A percentile compares a stretch with the other conserved stretches of the same genome.
phyloP scores from a whole-genome alignment of 2,888 invertebrate species.

The Panopea generosa region DNA sequence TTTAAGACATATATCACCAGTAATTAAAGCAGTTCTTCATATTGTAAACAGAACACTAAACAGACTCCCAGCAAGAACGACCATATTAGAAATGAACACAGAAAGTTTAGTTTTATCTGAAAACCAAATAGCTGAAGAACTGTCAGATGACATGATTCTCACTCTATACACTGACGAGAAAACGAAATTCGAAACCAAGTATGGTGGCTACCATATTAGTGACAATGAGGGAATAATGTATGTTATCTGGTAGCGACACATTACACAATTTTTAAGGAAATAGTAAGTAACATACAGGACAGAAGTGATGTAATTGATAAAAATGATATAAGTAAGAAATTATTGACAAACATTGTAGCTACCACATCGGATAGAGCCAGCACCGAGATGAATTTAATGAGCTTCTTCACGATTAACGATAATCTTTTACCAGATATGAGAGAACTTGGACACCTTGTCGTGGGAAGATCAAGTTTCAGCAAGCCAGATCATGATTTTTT shows the following conservation, averaged over 20 bases:
- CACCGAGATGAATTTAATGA: slow-evolving; percentile 22
- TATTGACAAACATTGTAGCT: slow-evolving; percentile 35
- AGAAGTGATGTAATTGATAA: not conserved
- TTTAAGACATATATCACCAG: too few species aligned
- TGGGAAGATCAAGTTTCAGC: not conserved
- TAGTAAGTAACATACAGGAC: slow-evolving; percentile 32
- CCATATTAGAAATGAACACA: slow-evolving; percentile 33
- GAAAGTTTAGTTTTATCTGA: slow-evolving; percentile 38
- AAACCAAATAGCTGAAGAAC: slow-evolving; percentile 30
- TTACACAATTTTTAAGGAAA: slow-evolving; percentile 25
- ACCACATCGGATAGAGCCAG: slow-evolving; percentile 40
- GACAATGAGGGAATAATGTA: slow-evolving; percentile 30
- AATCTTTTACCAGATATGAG: not conserved
- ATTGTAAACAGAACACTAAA: not conserved
- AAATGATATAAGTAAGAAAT: not conserved
- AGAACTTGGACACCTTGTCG: not conserved
- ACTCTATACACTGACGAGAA: slow-evolving; percentile 46
- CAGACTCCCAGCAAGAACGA: slow-evolving; percentile 31
- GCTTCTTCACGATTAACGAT: not conserved
- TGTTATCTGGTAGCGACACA: slow-evolving; percentile 36
- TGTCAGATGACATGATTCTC: slow-evolving; percentile 17
- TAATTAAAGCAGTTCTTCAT: too few species aligned
- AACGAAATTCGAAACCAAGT: slow-evolving; percentile 41
- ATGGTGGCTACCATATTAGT: slow-evolving; percentile 37
- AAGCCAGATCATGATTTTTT: not conserved